Evolutionary conservation across 2,113 vertebrate genomes (phyloP), one percentile per base, ranked within the genome.

Genomic region (Chaenocephalus aceratus): DNA sequence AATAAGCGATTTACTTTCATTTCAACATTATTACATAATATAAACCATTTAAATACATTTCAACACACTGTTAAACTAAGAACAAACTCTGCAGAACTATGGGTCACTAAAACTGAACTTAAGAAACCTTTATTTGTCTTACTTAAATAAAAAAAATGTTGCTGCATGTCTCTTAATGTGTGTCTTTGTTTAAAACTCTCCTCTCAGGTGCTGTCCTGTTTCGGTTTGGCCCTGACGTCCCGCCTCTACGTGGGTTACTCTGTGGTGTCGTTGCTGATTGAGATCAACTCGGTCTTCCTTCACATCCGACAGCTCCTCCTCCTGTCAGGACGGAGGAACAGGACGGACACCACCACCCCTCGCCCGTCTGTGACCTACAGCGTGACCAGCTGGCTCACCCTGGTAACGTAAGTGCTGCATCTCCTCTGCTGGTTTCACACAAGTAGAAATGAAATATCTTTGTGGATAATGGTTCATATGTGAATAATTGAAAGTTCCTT

Each of bases 251-350:
- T 96, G 0, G 95, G 96, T 48, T 94, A 96, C 15, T 91, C 96
- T 1, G 79, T 96, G 1, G 92, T 97, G 79, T 96, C 95, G 56
- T 81, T 97, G 10, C 92, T 97, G 64, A 92, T 97, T 62, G 96
- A 96, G 90, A 93, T 97, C 72, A 97, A 97, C 91, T 96, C 96
- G 0, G 77, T 93, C 82, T 96, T 95, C 89, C 93, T 96, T 10
- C 94, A 96, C 60, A 68, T 95, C 52, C 88, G 94, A 15, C 95
- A 95, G 63, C 90, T 96, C 30, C 93, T 96, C 49, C 93, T 95
- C 23, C 95, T 96, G 92, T 94, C 95, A 46, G 89, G 72, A 82
- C 82, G 85, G 82, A 72, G 54, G 62, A 68, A 79, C 75, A 18
- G 85, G 23, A 26, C 54, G 44, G 60, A 66, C 2, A 15, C 0